Base-by-base conservation (phyloP, 2,113 vertebrate species). In the Callipepla californica region DNA sequence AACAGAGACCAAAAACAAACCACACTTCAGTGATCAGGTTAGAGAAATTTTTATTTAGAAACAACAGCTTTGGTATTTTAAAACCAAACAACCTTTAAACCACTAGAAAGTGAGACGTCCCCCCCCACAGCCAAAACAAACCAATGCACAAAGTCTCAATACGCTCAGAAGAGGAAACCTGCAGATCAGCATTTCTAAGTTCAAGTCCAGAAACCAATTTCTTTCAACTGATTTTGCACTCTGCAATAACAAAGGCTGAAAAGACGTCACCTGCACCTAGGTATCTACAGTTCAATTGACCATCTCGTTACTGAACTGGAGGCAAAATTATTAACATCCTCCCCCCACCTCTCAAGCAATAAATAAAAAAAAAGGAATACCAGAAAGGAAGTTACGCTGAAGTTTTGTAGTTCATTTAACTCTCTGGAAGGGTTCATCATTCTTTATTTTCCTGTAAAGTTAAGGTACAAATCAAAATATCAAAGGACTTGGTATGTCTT, bases 61-160 rank as follows among this genome's bases (percentile, higher is more conserved):
- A 97, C 92, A 96, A 95, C 96, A 97, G 94, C 98, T 98, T 98
- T 98, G 98, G 98, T 97, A 97, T 97, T 96, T 97, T 87, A 97
- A 97, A 98, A 97, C 94, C 96, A 96, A 97, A 95, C 40, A 76
- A 95, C 88, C 80, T 96, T 94, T 91, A 81, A 95, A 94, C 95
- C 92, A 80, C 93, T 96, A 96, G 74, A 95, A 98, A 97, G 96
- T 93, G 80, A 68, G 92, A 95, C 62, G 57, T 78, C 68, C 78
- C 53, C 85, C 63, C 91, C 92, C 75, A 13, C 5, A 92, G 75
- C 92, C 90, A 89, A 47, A 83, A 95, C 82, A 90, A 89, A 97
- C 91, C 95, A 96, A 97, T 79, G 62, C 94, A 90, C 81, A 50
- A 90, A 81, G 79, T 81, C 47, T 83, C 76, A 78, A 16, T 3